Base-by-base conservation (phyloP, 2,797 vertebrate genomes). In the Distichodus sexfasciatus region DNA sequence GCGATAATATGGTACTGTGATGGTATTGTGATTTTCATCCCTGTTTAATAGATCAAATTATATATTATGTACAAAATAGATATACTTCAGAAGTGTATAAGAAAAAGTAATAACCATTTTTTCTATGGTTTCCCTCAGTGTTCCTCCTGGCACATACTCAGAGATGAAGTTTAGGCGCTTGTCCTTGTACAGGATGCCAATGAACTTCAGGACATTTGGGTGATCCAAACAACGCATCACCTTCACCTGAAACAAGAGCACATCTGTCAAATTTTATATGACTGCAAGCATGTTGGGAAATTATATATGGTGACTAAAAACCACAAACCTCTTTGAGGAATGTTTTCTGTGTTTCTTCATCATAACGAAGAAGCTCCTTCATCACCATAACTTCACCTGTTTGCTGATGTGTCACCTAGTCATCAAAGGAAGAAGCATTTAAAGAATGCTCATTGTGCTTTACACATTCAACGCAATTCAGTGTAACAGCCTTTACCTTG, bases 321-420 rank as follows among this genome's bases (percentile, higher is more conserved):
- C 38, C 10, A 57, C 83, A 76, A 67, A 93, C 96, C 93, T 99
- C 97, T 79, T 98, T 98, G 64, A 96, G 89, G 79, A 99, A 99
- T 0, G 95, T 95, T 74, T 92, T 94, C 74, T 99, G 96, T 0
- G 96, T 98, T 76, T 99, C 97, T 78, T 99, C 96, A 0, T 99
- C 97, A 0, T 95, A 98, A 3, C 93, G 88, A 76, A 99, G 94
- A 75, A 99, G 85, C 80, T 99, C 97, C 87, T 99, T 99, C 92
- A 99, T 99, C 71, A 97, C 97, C 97, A 99, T 99, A 82, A 99
- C 96, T 78, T 99, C 97, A 0, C 97, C 97, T 0, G 97, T 99
- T 81, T 94, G 91, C 72, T 91, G 87, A 80, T 99, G 97, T 0
- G 95, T 99, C 66, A 99, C 96, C 97, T 94, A 81, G 0, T 10